These are phyloP conservation scores for Alethe diademata DNA, from an alignment of 2,113 vertebrate species.

Conservation along the genomic window DNA sequence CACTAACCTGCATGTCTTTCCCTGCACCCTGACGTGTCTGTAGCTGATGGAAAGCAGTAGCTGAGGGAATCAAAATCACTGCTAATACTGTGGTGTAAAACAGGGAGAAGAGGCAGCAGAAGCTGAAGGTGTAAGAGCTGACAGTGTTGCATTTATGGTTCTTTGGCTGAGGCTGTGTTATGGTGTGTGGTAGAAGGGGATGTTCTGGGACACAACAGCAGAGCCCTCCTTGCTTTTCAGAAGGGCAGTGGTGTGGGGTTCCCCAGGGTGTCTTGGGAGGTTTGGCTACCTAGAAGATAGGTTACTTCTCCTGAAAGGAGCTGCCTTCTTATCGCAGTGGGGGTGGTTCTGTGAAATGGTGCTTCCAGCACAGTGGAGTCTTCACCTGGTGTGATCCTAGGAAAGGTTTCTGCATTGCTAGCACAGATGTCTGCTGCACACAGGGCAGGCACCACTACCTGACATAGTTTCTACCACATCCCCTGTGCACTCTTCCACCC, in stretches of 20 bases:
- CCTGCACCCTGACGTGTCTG: neutral
- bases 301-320: neutral
- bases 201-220: neutral
- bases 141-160: neutral
- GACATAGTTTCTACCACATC: neutral
- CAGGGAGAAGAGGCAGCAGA: neutral
- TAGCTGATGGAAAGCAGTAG: neutral
- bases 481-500: neutral
- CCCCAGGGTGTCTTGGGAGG: neutral
- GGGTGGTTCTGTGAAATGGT: neutral
- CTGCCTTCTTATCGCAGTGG: rapidly evolving
- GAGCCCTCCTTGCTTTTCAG: neutral
- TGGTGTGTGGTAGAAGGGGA: neutral
- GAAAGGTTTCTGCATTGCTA: neutral
- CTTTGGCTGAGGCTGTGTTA: neutral
- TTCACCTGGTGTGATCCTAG: neutral
- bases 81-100: neutral
- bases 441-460: neutral
- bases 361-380: neutral
- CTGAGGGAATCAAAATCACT: neutral
- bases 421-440: neutral
- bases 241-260: neutral
- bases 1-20: neutral
- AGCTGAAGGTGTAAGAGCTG: neutral
- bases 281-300: neutral